Evolutionary conservation across 2,113 vertebrate genomes (phyloP), one percentile per base, ranked within the genome.

Genomic region (Formicarius rufipectus): DNA sequence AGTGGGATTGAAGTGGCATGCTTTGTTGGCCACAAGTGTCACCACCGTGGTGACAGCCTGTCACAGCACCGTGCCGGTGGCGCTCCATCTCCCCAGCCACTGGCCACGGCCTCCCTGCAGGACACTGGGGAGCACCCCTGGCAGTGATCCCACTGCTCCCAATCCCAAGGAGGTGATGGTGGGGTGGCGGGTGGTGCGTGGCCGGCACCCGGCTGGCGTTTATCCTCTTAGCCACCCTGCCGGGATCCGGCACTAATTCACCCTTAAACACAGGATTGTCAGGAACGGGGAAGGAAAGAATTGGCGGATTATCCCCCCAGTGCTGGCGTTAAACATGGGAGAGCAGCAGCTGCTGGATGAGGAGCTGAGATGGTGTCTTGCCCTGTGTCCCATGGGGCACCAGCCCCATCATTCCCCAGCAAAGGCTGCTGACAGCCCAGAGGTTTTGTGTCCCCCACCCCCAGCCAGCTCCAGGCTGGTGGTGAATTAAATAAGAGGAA

Each of bases 201-300:
- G 49, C 74, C 4, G 6, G 50, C 13, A 9, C 85, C 74, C 0
- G 8, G 17, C 71, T 2, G 17, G 60, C 1, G 18, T 89, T 97
- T 33, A 97, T 97, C 96, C 95, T 97, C 96, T 97, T 93, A 97
- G 68, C 84, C 73, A 56, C 62, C 81, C 95, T 50, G 90, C 5
- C 5, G 60, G 73, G 89, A 96, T 95, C 91, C n/a, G 2, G 69
- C 78, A 76, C 91, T 97, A 97, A 97, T 95, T 97, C 95, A 97
- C 56, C 93, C 95, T 97, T 95, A 96, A 97, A 95, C 95, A 97
- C 95, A 80, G 90, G 92, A 94, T 93, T 95, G 93, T 71, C 40
- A 14, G 68, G 66, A 90, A 74, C 47, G 6, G 62, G 91, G 66
- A 72, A 72, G 78, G 90, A 64, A 68, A 62, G 92, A 93, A 44